Conservation (phyloP, 2,888 invertebrate genomes). For the Caprella mutica region DNA sequence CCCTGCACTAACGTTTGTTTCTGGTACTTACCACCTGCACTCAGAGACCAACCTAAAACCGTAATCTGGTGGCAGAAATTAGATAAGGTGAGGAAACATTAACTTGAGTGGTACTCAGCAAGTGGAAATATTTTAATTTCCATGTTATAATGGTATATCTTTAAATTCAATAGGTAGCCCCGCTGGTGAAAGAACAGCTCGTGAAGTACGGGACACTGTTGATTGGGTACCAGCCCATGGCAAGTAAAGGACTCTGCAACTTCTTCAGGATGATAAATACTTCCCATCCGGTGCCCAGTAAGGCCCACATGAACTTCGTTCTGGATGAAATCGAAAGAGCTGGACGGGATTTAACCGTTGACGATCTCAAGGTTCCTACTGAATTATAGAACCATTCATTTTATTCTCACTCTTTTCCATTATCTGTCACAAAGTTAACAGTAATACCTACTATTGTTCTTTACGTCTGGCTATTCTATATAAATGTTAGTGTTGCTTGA, state of each 20-base stretch:
- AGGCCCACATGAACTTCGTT: constrained; percentile 51
- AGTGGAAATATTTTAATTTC: neutral
- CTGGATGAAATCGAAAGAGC: constrained; percentile 53
- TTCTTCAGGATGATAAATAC: constrained; percentile 65
- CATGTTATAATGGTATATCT: neutral
- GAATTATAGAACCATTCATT: no score
- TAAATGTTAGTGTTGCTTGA: no score
- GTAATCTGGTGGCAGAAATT: constrained; percentile 30
- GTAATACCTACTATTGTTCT: no score
- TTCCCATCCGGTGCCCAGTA: constrained; percentile 54
- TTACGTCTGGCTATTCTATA: no score
- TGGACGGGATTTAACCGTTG: no score
- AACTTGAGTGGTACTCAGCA: no score
- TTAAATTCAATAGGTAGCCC: constrained; percentile 47
- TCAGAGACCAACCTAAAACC: constrained; percentile 41
- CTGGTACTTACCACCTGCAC: constrained; percentile 63
- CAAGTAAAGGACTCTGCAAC: constrained; percentile 52
- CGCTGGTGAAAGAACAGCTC: constrained; percentile 59
- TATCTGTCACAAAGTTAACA: no score
- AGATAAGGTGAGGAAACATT: constrained; percentile 16
- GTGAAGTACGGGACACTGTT: constrained; percentile 54
- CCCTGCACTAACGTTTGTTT: constrained; percentile 80
- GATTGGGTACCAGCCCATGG: constrained; percentile 63
- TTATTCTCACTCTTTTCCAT: no score
- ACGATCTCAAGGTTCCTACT: no score